Conservation (phyloP, 1,140 invertebrate species). For the Microplitis demolitor region DNA sequence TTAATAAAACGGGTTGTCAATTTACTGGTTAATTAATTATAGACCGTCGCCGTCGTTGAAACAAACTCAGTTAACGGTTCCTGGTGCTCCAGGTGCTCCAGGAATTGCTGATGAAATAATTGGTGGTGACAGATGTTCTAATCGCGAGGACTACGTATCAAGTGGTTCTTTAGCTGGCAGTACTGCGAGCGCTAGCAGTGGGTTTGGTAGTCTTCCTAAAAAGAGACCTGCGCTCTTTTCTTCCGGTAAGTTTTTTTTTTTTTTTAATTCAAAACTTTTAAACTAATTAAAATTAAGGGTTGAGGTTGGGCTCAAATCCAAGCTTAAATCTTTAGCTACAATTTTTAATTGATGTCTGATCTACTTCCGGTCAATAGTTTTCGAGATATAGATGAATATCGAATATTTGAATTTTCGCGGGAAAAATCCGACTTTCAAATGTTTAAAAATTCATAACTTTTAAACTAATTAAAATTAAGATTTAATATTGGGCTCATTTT, state of each 20-base stretch:
- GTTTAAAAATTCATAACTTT: no score
- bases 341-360: no score
- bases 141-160: slow-evolving; percentile 68
- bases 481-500: no score
- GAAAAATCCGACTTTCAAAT: no score
- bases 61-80: slow-evolving; percentile 66
- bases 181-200: slow-evolving; percentile 77
- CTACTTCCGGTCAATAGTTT: no score
- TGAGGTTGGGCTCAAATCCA: no score
- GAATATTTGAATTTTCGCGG: no score
- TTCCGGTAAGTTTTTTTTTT: slow-evolving; percentile 46
- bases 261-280: neutral
- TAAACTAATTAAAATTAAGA: no score
- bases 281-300: neutral
- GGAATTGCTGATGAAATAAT: slow-evolving; percentile 46
- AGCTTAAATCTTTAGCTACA: no score
- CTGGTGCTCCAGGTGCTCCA: slow-evolving; percentile 56
- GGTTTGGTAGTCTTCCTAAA: slow-evolving; percentile 82
- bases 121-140: slow-evolving; percentile 48
- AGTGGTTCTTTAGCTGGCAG: slow-evolving; percentile 66
- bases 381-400: no score
- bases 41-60: slow-evolving; percentile 74
- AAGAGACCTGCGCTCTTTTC: slow-evolving; percentile 68
- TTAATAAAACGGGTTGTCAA: slow-evolving; percentile 62
- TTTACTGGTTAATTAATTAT: slow-evolving; percentile 35